Percentiles rank a stretch among this genome's conserved stretches.
Evolutionary conservation across 2,113 vertebrate genomes (phyloP).

Genomic region (Trichechus manatus): DNA sequence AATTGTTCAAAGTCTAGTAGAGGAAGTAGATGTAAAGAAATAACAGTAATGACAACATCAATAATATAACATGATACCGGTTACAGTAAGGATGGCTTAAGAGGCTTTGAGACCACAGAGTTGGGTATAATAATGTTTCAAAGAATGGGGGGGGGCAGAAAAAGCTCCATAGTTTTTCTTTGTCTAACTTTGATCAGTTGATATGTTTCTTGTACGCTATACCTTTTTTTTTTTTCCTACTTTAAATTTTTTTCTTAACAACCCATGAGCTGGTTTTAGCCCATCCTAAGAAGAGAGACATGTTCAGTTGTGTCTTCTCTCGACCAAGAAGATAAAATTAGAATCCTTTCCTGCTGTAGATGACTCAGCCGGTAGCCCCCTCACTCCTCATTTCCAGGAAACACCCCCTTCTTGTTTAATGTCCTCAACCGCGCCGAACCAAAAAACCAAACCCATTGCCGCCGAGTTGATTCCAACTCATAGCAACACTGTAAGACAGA

Average conservation of each 20-base stretch:
- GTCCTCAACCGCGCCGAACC: neutral
- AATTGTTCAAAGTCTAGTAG: neutral
- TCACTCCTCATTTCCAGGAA: conserved; percentile 45
- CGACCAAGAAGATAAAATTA: neutral
- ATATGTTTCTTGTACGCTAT: neutral
- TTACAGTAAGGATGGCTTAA: neutral
- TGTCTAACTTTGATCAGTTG: neutral
- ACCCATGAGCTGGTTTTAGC: neutral
- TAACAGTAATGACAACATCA: neutral
- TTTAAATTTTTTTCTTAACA: conserved; percentile 11
- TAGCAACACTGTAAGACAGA: neutral
- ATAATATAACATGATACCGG: neutral
- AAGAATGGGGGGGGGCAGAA: neutral
- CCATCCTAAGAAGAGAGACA: neutral
- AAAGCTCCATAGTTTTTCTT: neutral
- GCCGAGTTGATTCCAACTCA: neutral
- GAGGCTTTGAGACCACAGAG: neutral
- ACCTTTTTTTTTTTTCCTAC: neutral
- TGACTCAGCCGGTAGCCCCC: neutral
- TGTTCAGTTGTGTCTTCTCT: neutral
- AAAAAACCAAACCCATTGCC: neutral
- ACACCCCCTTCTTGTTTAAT: neutral
- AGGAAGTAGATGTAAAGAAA: neutral
- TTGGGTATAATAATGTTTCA: neutral
- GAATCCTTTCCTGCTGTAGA: neutral